Evolutionary conservation across 2,797 vertebrate species (phyloP).

Genomic region (Scarus forsteni): DNA sequence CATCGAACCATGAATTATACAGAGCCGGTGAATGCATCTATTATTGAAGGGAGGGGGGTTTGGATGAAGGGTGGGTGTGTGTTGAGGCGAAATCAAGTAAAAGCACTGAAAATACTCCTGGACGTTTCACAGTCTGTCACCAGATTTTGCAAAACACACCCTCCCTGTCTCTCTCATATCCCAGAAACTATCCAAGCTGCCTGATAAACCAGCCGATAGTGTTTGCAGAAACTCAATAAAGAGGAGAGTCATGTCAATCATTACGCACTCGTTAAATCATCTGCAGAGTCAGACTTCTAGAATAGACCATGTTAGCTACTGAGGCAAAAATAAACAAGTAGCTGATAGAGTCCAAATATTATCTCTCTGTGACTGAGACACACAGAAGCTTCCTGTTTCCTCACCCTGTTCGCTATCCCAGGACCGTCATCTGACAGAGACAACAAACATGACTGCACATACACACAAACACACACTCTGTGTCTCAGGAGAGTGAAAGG

Average conservation of each 20-base stretch:
- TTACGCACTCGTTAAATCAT: not conserved
- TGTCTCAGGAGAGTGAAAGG: slow-evolving; percentile 12
- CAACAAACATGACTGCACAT: slow-evolving; percentile 11
- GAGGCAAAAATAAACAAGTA: not conserved
- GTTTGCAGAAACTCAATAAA: not conserved
- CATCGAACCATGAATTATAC: slow-evolving; percentile 75
- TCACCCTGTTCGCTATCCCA: slow-evolving; percentile 17
- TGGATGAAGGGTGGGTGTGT: slow-evolving; percentile 3
- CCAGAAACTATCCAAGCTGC: not conserved
- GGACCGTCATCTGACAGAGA: slow-evolving; percentile 26
- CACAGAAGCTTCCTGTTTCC: slow-evolving; percentile 11
- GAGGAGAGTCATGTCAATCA: not conserved
- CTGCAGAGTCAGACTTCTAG: not conserved
- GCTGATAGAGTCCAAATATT: not conserved
- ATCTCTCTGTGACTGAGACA: not conserved
- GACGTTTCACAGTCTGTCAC: slow-evolving; percentile 12
- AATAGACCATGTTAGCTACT: not conserved
- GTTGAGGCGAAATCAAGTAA: slow-evolving; percentile 22
- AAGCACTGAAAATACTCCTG: slow-evolving; percentile 40
- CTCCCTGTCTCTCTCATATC: not conserved
- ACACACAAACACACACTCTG: not conserved
- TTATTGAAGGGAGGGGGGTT: slow-evolving; percentile 67
- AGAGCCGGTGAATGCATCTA: slow-evolving; percentile 69
- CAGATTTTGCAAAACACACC: not conserved
- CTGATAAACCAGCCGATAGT: not conserved